Evolutionary conservation across 2,888 invertebrate species (phyloP).

Genomic region (Parnassius apollo): DNA sequence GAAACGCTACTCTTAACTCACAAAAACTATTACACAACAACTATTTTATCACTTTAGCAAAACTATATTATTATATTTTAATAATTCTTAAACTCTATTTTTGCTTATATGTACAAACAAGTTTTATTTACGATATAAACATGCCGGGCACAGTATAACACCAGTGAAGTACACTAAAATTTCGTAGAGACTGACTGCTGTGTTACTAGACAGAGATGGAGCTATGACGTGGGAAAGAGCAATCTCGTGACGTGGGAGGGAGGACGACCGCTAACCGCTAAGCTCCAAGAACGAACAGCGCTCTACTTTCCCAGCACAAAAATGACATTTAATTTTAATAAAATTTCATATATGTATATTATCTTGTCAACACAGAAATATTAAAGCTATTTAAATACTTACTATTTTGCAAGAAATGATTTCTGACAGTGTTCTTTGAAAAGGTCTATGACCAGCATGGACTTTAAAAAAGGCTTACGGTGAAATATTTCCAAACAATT

Average conservation of each 20-base stretch:
- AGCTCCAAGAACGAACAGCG: conserved; percentile 67
- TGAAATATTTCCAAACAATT: no score
- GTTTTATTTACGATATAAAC: conserved; percentile 62
- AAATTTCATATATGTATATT: conserved; percentile 29
- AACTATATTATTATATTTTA: conserved; percentile 19
- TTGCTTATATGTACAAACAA: conserved; percentile 41
- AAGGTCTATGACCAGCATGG: no score
- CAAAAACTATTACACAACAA: conserved; percentile 36
- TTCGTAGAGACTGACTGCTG: conserved; percentile 70
- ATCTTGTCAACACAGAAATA: no score
- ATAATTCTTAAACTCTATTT: background rate
- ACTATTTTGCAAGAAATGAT: no score
- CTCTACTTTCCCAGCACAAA: conserved; percentile 48
- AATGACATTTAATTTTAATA: conserved; percentile 32
- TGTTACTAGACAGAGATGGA: conserved; percentile 62
- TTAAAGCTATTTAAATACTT: no score
- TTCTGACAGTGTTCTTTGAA: no score
- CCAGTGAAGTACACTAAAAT: conserved; percentile 61
- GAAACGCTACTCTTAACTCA: conserved; percentile 53
- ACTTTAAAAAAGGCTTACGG: no score
- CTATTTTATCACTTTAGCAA: conserved; percentile 34
- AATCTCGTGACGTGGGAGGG: conserved; percentile 62
- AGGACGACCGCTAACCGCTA: conserved; percentile 61
- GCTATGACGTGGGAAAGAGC: conserved; percentile 64
- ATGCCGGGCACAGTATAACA: conserved; percentile 51